Evolutionary conservation across 2,113 vertebrate genomes (phyloP), one percentile per base, ranked within the genome.

Genomic region (Fregata magnificens): DNA sequence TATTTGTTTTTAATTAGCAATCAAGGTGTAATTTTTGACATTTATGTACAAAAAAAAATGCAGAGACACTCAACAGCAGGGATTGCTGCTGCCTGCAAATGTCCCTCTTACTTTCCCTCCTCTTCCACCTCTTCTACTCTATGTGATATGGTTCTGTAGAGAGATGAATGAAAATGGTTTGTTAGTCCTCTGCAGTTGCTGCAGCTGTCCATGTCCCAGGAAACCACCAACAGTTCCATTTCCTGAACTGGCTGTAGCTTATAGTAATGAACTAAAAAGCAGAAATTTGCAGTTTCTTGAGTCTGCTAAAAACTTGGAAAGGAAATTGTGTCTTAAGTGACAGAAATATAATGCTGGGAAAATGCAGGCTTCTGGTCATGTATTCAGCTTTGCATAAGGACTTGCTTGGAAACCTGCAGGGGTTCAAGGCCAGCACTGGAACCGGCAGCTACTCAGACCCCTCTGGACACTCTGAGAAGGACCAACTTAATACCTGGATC

Each of bases 101-200:
- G 2, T 58, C 21, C 14, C 20, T 82, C 31, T 74, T 38, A 45
- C 28, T 82, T 61, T 14, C 24, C 3, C 4, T 84, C 4, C 7
- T 78, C 40, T 73, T 82, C 20, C 17, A 45, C 20, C 24, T 62
- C 26, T 56, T 62, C 38, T 52, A 79, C 11, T 74, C 11, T 66
- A 2, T 9, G 4, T 62, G 44, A 9, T 38, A 73, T 0, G 1
- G 32, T 20, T 63, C 26, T 50, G 7, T 32, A 34, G 2, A 72
- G 40, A 73, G 66, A 40, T 26, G 28, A 53, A 44, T n/a, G 34
- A 85, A 66, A 80, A 53, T 47, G 26, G 2, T 53, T 61, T 79
- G 5, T 55, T 82, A 42, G 22, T 13, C 31, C 11, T 62, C 52
- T 12, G 2, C 31, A 58, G 31, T 76, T 71, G 36, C 38, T 88